Base-by-base conservation (phyloP, 2,888 invertebrate genomes). In the Trissoscelio sp. region DNA sequence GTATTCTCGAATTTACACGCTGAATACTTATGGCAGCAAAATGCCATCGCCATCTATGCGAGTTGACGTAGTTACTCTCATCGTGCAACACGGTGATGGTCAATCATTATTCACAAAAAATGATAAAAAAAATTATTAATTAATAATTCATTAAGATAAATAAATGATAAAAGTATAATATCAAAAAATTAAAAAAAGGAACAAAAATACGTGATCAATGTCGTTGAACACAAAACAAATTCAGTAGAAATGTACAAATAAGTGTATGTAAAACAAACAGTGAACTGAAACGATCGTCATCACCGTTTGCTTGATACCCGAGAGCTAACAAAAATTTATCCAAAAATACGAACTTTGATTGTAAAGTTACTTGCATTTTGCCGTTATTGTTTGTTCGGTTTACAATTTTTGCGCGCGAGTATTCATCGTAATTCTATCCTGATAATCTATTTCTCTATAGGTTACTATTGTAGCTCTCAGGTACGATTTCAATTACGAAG, bases 381-480 rank as follows among this genome's bases (percentile, higher is more conserved):
- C 9, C 16, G n/a, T 20, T 34, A 2, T 34, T 28, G 6, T 11
- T n/a, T 9, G 28, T 51, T 51, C 11, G 12, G 1, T 39, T 42
- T 22, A n/a, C n/a, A n/a, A n/a, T 22, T 39, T 28, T 37, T 60
- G 78, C 37, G 39, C 55, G 53, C 46, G 12, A 39, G 39, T 14
- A 46, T 48, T 22, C 6, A 31, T 9, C 14, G 11, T 34, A 34
- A n/a, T 66, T 58, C 39, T 60, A 77, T 44, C 60, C 73, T 22
- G 57, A 53, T 70, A 58, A 55, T 48, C 66, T 75, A 69, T 42
- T 16, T 55, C 34, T 55, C 34, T 75, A 74, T 72, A 83, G 14
- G 51, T 72, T 83, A n/a, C 83, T 82, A 84, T 81, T 79, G 83
- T 87, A 89, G 88, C 86, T 88, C 86, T 87, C 88, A 89, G 89